These are phyloP conservation scores for Gryllus bimaculatus DNA, from an alignment of 1,140 invertebrate species.

Conservation along the genomic window DNA sequence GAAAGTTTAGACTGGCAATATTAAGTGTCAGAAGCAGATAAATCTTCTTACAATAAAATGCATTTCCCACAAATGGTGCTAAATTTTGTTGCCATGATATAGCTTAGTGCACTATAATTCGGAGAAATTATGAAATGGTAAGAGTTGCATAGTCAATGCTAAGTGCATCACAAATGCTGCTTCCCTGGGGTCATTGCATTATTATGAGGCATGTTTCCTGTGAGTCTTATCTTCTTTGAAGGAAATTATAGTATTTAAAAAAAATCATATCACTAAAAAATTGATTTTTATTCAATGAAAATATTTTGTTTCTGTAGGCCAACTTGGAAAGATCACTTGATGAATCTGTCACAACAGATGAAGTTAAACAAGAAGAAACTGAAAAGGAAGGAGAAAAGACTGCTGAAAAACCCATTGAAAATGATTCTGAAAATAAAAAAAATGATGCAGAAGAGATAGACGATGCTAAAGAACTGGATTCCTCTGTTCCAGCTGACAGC, in stretches of 20 bases:
- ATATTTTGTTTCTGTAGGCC: constrained; percentile 24
- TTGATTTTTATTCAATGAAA: neutral
- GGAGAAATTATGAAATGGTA: no score
- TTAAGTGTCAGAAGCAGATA: no score
- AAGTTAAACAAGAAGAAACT: constrained; percentile 17
- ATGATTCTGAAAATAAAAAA: constrained; percentile 29
- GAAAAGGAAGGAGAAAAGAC: constrained; percentile 16
- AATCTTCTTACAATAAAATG: no score
- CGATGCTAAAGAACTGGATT: constrained; percentile 24
- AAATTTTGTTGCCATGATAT: no score
- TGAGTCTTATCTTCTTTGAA: no score
- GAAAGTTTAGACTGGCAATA: no score
- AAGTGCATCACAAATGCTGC: no score
- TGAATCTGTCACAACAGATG: constrained; percentile 9
- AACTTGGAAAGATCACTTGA: constrained; percentile 24
- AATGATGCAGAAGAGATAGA: constrained; percentile 34
- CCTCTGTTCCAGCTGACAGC: constrained; percentile 18
- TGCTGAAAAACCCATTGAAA: constrained; percentile 4
- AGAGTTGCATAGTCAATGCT: no score
- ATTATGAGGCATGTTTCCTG: no score
- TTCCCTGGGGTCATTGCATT: no score
- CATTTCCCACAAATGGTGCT: no score
- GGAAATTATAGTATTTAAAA: neutral
- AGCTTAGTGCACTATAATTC: no score
- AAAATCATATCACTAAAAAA: neutral